These are phyloP conservation scores for Iphiclides podalirius DNA, from an alignment of 2,888 invertebrate species.

Conservation along the genomic window DNA sequence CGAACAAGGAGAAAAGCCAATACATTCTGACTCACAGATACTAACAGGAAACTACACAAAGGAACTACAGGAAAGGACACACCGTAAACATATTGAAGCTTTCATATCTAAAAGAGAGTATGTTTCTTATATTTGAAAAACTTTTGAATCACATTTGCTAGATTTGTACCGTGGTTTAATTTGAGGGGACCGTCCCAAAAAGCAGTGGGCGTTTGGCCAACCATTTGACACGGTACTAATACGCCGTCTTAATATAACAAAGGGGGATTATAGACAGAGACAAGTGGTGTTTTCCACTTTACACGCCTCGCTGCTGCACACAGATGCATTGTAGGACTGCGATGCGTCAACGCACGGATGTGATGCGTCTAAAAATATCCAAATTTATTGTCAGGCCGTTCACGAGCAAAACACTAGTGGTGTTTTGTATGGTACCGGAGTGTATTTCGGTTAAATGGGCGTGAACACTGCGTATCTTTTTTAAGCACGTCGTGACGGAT, in stretches of 20 bases:
- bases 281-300: slow-evolving; percentile 41
- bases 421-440: not conserved
- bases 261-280: slow-evolving; percentile 46
- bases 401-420: slow-evolving; percentile 4
- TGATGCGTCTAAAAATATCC: slow-evolving; percentile 19
- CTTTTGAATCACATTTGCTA: too few species aligned
- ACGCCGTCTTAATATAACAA: slow-evolving; percentile 62
- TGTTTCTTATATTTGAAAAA: too few species aligned
- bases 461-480: too few species aligned
- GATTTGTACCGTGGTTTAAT: not conserved
- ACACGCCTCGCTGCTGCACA: slow-evolving; percentile 22
- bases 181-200: slow-evolving; percentile 13
- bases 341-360: slow-evolving; percentile 21
- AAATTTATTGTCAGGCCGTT: slow-evolving; percentile 16
- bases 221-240: slow-evolving; percentile 71
- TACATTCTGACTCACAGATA: too few species aligned
- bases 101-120: too few species aligned
- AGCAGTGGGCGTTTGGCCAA: slow-evolving; percentile 23
- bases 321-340: slow-evolving; percentile 18
- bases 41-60: too few species aligned
- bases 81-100: too few species aligned
- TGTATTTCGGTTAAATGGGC: slow-evolving; percentile 6
- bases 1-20: too few species aligned
- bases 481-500: too few species aligned
- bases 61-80: too few species aligned